A percentile compares a stretch with the other conserved stretches of the same genome.
Conservation (phyloP, 2,888 invertebrate species). For the Machimus rusticus region DNA sequence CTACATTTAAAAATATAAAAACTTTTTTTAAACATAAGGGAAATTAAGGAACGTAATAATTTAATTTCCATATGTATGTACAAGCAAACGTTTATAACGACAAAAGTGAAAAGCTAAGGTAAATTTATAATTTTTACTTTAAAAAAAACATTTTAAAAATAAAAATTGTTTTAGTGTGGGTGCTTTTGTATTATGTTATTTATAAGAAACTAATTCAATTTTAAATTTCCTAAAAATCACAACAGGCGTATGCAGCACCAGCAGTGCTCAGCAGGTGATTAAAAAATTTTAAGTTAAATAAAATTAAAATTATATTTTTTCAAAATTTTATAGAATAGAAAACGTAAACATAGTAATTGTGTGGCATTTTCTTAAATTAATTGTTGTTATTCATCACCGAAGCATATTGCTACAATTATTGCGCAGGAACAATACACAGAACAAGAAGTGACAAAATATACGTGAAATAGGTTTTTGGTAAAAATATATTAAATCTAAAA, state of each 20-base stretch:
- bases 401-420: neutral
- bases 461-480: neutral
- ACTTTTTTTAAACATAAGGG: neutral
- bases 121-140: neutral
- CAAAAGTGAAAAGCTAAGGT: neutral
- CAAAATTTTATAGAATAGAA: neutral
- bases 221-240: neutral
- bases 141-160: neutral
- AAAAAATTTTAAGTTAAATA: neutral
- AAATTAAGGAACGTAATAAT: neutral
- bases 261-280: neutral
- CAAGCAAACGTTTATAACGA: neutral
- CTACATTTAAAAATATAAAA: neutral
- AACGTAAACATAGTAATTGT: neutral
- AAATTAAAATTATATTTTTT: neutral
- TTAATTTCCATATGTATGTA: neutral
- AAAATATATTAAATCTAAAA: too few species aligned
- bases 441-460: neutral
- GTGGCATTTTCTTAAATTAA: neutral
- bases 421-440: neutral
- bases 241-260: neutral
- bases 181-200: slow-evolving; percentile 21
- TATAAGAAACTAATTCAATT: neutral
- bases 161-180: slow-evolving; percentile 4
- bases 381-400: neutral